Evolutionary conservation across 2,113 vertebrate species (phyloP), one percentile per base, ranked within the genome.

Genomic region (Varanus komodoensis): DNA sequence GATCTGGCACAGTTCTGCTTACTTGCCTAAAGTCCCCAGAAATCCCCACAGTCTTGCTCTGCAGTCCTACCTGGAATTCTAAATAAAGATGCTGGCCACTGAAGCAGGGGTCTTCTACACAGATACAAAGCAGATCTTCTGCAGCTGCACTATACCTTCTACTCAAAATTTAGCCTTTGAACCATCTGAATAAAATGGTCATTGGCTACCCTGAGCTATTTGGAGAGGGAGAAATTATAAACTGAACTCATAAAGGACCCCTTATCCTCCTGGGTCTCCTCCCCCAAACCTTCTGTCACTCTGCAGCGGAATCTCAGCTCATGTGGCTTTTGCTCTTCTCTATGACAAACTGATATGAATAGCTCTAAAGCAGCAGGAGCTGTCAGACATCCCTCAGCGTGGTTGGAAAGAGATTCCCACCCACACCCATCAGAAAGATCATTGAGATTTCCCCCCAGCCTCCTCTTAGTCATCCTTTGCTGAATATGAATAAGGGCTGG

Each of bases 381-480:
- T 89, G 89, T 85, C 89, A 89, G 74, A 83, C 74, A 85, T 52
- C n/a, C 67, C 52, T 80, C 74, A 34, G 8, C 52, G 52, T 73
- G 52, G 69, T 82, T 64, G 67, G 82, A 79, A 57, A 80, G 32
- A 86, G 61, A 64, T 48, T 50, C 34, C 82, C 90, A 80, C 87
- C 73, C 77, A 84, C 50, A 85, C 75, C 82, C 74, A 34, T 84
- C 50, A n/a, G 44, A 74, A 25, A 34, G 81, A 90, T 89, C 73
- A 79, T 27, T 91, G 21, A 84, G 85, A 78, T 44, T 69, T 88
- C 87, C n/a, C 32, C 29, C 32, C 48, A 71, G 75, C 69, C 38
- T 61, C 44, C 79, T 83, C 8, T 80, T 91, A 91, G 79, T 90
- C 89, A 91, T 80, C 87, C 68, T 93, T 91, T 38, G 84, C 44